Percentiles rank a stretch among this genome's conserved stretches.
Conservation (phyloP, 2,888 invertebrate genomes). For the Cristatella mucedo region DNA sequence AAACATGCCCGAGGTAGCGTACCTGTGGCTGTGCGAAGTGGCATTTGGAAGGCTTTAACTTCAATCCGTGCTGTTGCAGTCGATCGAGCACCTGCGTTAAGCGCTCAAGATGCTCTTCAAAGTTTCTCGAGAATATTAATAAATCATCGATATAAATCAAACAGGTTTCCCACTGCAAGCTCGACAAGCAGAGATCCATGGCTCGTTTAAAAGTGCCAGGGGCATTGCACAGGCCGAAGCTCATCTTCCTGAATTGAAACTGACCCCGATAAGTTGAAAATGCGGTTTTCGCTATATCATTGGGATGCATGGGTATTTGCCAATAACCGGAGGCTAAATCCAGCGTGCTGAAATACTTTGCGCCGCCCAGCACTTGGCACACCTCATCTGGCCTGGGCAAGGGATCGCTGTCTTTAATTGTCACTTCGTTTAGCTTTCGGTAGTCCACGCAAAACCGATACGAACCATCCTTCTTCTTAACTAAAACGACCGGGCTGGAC, state of each 20-base stretch:
- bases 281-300: slow-evolving; percentile 7
- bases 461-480: no score
- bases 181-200: no score
- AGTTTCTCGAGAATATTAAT: no score
- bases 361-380: slow-evolving; percentile 8
- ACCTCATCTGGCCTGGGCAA: slow-evolving; percentile 11
- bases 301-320: slow-evolving; percentile 4
- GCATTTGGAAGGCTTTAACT: no score
- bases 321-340: slow-evolving; percentile 10
- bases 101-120: slow-evolving; percentile 5
- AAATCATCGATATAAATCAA: no score
- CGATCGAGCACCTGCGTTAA: no score
- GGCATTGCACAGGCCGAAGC: slow-evolving; percentile 9
- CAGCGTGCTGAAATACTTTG: slow-evolving; percentile 10
- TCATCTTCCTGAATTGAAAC: slow-evolving; percentile 10
- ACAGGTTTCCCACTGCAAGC: no score
- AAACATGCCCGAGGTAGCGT: no score
- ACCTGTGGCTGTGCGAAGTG: no score
- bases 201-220: slow-evolving; percentile 9
- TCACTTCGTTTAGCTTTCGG: slow-evolving; percentile 15
- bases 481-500: no score
- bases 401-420: slow-evolving; percentile 11
- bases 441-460: no score
- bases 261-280: slow-evolving; percentile 4
- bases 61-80: no score